Percentiles rank a stretch among this genome's conserved stretches.
These are phyloP conservation scores for Paracyclopina nana DNA, from an alignment of 1,140 invertebrate species.

Conservation along the genomic window DNA sequence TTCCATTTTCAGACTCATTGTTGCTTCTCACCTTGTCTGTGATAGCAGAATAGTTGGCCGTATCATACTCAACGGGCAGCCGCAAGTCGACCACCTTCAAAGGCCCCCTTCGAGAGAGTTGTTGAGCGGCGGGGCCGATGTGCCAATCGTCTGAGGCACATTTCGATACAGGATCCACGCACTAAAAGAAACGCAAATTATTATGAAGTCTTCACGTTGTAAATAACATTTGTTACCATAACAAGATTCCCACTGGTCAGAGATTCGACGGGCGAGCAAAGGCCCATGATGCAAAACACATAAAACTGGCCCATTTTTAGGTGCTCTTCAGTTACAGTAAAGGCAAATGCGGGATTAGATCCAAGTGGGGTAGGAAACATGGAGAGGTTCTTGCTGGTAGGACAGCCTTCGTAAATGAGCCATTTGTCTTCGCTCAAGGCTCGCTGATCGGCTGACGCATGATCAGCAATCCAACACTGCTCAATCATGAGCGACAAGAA, in stretches of 20 bases:
- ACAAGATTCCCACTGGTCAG: neutral
- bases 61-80: neutral
- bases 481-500: slow-evolving; percentile 3
- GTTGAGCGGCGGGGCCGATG: slow-evolving; percentile 1
- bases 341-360: slow-evolving; percentile 6
- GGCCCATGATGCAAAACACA: slow-evolving; percentile 9
- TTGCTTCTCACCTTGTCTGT: neutral
- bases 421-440: neutral
- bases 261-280: slow-evolving; percentile 2
- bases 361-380: neutral
- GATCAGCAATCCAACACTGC: slow-evolving; percentile 9
- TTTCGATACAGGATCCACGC: neutral
- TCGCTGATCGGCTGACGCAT: neutral
- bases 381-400: slow-evolving; percentile 3
- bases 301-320: slow-evolving; percentile 3
- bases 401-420: slow-evolving; percentile 11
- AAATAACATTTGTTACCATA: too few relatives aligned
- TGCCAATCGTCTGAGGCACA: neutral
- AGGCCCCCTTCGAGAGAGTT: slow-evolving; percentile 4
- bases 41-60: neutral
- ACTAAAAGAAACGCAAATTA: too few relatives aligned
- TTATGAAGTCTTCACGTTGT: too few relatives aligned
- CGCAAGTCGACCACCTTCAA: neutral
- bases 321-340: neutral
- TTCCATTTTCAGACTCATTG: neutral